Base-by-base conservation (phyloP, 2,113 vertebrate genomes). In the Poeciliopsis occidentalis region DNA sequence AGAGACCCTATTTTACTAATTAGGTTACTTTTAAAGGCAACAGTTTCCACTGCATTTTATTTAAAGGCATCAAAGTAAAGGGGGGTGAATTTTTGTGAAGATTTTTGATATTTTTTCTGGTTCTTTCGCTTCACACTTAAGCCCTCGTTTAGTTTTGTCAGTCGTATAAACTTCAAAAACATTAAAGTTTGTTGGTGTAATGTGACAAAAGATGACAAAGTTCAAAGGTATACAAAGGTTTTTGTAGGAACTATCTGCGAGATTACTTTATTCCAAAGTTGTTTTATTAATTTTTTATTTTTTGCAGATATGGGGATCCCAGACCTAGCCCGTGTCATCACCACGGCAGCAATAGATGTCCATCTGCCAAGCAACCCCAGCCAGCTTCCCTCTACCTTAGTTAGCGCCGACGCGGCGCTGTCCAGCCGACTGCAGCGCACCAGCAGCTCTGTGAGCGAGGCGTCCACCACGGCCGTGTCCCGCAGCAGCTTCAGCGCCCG, bases 331-430 rank as follows among this genome's bases (percentile, higher is more conserved):
- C 96, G 96, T 0, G 47, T 97, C 74, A 96, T 99, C 88, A 99
- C 98, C 75, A 99, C 97, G 0, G 92, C 98, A 0, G 96, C 97
- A 90, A 98, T 99, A 4, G 98, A 99, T 0, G 91, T 99, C 71
- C 98, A 99, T 91, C 92, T 95, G 57, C 96, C 92, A 27, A 96
- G 96, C 86, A 94, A 94, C 87, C 92, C 93, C 71, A 94, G 89
- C 82, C 95, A 96, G 74, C 75, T 96, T 57, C 96, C 97, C 0
- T 96, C 97, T 0, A 95, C 97, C 41, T 88, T 97, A 77, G 96
- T 97, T 85, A 95, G 96, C 0, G 91, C 90, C 0, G 97, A 98
- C 12, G 82, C 88, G 11, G 61, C 64, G 27, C 69, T 75, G 0
- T 94, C 95, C 0, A 67, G 93, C 71, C 93, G 93, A 29, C 85